phyloP scores from a whole-genome alignment of 2,797 vertebrate species.

The Typhlichthys subterraneus region DNA sequence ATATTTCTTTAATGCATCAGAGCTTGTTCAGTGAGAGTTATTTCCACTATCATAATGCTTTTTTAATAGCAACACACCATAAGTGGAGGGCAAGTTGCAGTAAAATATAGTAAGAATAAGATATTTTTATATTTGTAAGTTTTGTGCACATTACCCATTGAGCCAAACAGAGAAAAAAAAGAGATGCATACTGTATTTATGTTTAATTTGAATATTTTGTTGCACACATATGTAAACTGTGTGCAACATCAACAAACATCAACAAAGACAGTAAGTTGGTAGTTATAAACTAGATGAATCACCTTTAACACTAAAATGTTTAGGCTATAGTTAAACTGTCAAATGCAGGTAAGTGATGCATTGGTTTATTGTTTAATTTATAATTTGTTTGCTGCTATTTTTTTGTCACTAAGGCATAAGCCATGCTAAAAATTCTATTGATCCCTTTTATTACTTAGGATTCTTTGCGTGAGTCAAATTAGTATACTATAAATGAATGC shows the following conservation, averaged over 20 bases:
- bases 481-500: slow-evolving; percentile 26
- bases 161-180: slow-evolving; percentile 44
- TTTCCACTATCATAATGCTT: slow-evolving; percentile 42
- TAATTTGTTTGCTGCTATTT: slow-evolving; percentile 63
- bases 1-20: slow-evolving; percentile 9
- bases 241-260: not conserved
- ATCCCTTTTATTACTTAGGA: slow-evolving; percentile 35
- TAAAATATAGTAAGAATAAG: slow-evolving; percentile 81
- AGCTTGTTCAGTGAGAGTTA: slow-evolving; percentile 12
- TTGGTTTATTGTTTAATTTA: slow-evolving; percentile 24
- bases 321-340: slow-evolving; percentile 39
- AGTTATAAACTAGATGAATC: slow-evolving; percentile 19
- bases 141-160: slow-evolving; percentile 38
- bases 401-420: slow-evolving; percentile 47
- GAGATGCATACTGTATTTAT: slow-evolving; percentile 10
- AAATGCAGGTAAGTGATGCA: slow-evolving; percentile 35
- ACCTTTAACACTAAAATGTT: slow-evolving; percentile 34
- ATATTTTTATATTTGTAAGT: slow-evolving; percentile 88
- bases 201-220: slow-evolving; percentile 8
- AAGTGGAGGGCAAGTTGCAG: slow-evolving; percentile 23
- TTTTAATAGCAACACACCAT: slow-evolving; percentile 42
- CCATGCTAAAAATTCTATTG: slow-evolving; percentile 19
- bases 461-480: slow-evolving; percentile 39
- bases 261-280: slow-evolving; percentile 13
- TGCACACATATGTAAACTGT: slow-evolving; percentile 16